Conservation (phyloP, 1,140 invertebrate genomes). For the Nomia melanderi region DNA sequence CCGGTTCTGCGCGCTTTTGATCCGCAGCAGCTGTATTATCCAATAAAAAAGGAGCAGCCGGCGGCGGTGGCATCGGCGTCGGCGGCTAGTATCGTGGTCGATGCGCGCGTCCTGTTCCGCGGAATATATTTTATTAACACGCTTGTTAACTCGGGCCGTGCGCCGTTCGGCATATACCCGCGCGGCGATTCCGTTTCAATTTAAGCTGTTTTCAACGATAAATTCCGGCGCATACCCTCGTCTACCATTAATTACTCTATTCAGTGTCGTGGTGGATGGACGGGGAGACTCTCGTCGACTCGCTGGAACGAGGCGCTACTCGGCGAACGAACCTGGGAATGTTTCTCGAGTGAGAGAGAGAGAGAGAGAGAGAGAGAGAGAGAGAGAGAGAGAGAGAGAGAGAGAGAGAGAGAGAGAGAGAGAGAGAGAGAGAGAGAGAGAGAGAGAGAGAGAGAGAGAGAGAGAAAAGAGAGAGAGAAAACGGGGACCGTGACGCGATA, state of each 20-base stretch:
- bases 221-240: neutral
- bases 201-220: neutral
- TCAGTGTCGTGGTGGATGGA: neutral
- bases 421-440: too few relatives aligned
- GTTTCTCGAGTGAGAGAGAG: neutral
- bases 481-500: too few relatives aligned
- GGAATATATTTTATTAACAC: slow-evolving; percentile 4
- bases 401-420: too few relatives aligned
- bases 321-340: neutral
- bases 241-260: neutral
- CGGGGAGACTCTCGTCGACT: neutral
- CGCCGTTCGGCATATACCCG: neutral
- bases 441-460: too few relatives aligned
- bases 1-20: neutral
- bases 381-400: too few relatives aligned
- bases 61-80: too few relatives aligned
- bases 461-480: too few relatives aligned
- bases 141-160: neutral
- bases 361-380: too few relatives aligned
- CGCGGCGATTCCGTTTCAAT: neutral
- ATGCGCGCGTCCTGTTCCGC: neutral
- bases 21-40: neutral
- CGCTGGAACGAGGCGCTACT: neutral
- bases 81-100: neutral
- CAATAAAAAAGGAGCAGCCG: neutral